A percentile compares a stretch with the other conserved stretches of the same genome.
phyloP scores from a whole-genome alignment of 92 coral and sea anemone species.

The Scolanthus callimorphus region DNA sequence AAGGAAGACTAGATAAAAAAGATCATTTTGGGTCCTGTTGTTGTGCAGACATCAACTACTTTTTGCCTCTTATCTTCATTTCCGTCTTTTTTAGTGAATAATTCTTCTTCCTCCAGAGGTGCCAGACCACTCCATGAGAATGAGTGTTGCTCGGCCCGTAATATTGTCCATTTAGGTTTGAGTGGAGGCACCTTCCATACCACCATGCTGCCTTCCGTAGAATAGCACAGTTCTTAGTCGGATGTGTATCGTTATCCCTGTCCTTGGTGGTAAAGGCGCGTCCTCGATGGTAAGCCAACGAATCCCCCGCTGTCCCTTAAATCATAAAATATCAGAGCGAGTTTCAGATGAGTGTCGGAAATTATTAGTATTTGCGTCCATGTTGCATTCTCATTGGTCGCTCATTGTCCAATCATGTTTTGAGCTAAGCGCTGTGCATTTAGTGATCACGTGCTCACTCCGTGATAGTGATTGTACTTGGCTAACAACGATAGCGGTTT shows the following conservation, averaged over 20 bases:
- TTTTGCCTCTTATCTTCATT: constrained; percentile 63
- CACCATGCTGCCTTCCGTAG: constrained; percentile 49
- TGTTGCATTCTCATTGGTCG: too few species aligned
- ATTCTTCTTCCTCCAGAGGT: constrained; percentile 41
- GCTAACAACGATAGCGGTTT: too few species aligned
- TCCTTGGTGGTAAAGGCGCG: constrained; percentile 37
- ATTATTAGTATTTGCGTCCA: too few species aligned
- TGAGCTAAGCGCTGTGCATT: too few species aligned
- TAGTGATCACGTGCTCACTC: too few species aligned
- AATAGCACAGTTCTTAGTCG: constrained; percentile 23
- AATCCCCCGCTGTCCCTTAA: constrained; percentile 38
- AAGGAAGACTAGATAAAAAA: too few species aligned
- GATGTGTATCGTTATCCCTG: constrained; percentile 15
- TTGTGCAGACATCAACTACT: too few species aligned
- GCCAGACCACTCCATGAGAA: constrained; percentile 45
- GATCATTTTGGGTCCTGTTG: too few species aligned
- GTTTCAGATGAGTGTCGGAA: too few species aligned
- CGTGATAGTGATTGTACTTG: too few species aligned
- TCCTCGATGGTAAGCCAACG: constrained; percentile 27
- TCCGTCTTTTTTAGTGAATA: constrained; percentile 48
- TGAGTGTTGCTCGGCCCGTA: constrained; percentile 31
- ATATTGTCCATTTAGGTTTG: constrained; percentile 50
- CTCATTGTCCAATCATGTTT: too few species aligned
- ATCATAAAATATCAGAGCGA: too few species aligned
- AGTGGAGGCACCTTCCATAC: constrained; percentile 23